Base-by-base conservation (phyloP, 2,888 invertebrate species). In the Platerodrilus igneus region DNA sequence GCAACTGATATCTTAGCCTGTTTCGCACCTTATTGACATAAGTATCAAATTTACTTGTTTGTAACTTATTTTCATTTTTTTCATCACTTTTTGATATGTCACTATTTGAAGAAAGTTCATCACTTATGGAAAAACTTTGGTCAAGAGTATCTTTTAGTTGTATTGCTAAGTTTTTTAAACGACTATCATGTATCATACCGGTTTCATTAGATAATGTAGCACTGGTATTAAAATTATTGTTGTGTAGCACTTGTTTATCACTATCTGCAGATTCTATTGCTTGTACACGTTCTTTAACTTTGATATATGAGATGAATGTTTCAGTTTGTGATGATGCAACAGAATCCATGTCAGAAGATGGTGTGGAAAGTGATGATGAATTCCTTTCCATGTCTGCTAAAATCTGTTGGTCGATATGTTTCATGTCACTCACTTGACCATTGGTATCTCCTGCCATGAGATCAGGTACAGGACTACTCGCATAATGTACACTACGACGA, bases 341-440 rank as follows among this genome's bases (percentile, higher is more conserved):
- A 3, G 71, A 70, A 45, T 71, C 71, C 20, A 66, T 58, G 50
- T 70, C 71, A 3, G 69, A 69, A n/a, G 66, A n/a, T n/a, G n/a
- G 57, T 21, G 55, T 41, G 4, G 66, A 65, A 3, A 40, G 44
- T 40, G 39, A 33, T 37, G 38, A 20, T 20, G 38, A 34, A 35
- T n/a, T n/a, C n/a, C n/a, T n/a, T n/a, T n/a, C n/a, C n/a, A n/a
- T n/a, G n/a, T n/a, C n/a, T n/a, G n/a, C 18, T 37, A 44, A 37
- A 32, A n/a, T n/a, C n/a, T n/a, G 39, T 36, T 39, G 40, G 30
- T 44, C 39, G 19, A 31, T 36, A 29, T 9, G 27, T 37, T 33
- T 39, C 15, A 29, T 14, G n/a, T 40, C 36, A 40, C 39, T 37
- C 39, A 37, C 40, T 23, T 40, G 28, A 37, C 37, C 32, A 13